phyloP scores from a whole-genome alignment of 2,797 vertebrate species.

The Xenops minutus region DNA sequence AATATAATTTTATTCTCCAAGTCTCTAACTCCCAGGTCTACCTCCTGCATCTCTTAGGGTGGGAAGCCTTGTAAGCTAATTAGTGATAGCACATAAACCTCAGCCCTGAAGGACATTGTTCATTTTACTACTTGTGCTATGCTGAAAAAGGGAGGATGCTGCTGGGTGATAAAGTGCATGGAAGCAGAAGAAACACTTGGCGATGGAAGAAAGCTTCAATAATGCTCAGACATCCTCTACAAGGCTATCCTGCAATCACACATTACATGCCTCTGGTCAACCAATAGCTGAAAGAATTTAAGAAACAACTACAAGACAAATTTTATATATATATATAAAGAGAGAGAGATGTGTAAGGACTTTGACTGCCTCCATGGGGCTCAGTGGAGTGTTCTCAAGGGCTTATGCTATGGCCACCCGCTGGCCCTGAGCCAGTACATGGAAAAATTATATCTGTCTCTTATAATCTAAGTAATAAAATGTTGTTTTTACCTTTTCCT shows the following conservation, averaged over 20 bases:
- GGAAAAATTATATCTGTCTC: background rate
- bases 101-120: background rate
- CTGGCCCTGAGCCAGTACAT: background rate
- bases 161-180: background rate
- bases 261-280: background rate
- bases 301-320: background rate
- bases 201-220: background rate
- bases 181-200: background rate
- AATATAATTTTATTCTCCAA: conserved; percentile 28
- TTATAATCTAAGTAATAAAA: background rate
- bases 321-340: background rate
- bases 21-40: background rate
- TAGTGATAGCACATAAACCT: conserved; percentile 38
- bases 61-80: conserved; percentile 37
- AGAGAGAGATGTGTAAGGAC: background rate
- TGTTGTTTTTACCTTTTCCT: background rate
- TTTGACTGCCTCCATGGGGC: background rate
- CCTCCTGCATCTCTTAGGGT: background rate
- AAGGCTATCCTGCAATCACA: background rate
- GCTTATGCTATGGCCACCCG: background rate
- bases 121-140: conserved; percentile 9
- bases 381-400: background rate
- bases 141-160: background rate
- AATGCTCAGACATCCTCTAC: background rate
- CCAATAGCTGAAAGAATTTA: background rate